Base-by-base conservation (phyloP, 2,888 invertebrate genomes). In the Liposcelis brunnea region DNA sequence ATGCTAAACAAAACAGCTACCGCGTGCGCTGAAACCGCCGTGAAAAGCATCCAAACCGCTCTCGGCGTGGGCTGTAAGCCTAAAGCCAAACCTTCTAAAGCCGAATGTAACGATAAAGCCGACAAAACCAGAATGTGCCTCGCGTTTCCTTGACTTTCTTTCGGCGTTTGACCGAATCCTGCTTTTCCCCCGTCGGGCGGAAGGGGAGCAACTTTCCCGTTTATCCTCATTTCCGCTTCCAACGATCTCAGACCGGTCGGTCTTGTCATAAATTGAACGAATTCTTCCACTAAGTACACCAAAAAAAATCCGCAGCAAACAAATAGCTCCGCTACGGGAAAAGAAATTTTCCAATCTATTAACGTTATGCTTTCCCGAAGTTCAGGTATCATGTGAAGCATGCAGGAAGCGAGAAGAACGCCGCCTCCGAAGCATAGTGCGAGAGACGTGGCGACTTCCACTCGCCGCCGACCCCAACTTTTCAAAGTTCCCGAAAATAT, bases 331-430 rank as follows among this genome's bases (percentile, higher is more conserved):
- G 70, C 65, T 36, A 65, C 58, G 0, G 68, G 71, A 52, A 58
- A 62, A 26, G 48, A 49, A 32, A 48, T 47, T 38, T 43, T 50
- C 36, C 31, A 52, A 47, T 59, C 60, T n/a, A 64, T 51, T 26
- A 56, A 55, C 36, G 62, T 59, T 46, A 68, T 58, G 7, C 64
- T 61, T 42, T 62, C 61, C 46, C 66, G 60, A 2, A 69, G 68
- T 55, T 71, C 71, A 2, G 70, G 68, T 53, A 71, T 65, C 65
- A 72, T 67, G 54, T 72, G 71, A n/a, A 70, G 58, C 52, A 72
- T 70, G 48, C 69, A 69, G 2, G 71, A 71, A 26, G 71, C 69
- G 45, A 72, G 62, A n/a, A 72, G 57, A 2, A 71, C 69, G 7
- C 72, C 72, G 7, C 71, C 71, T 15, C 71, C 70, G 43, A 51